Conservation (phyloP, 1,140 invertebrate species). For the Leptopilina clavipes region DNA sequence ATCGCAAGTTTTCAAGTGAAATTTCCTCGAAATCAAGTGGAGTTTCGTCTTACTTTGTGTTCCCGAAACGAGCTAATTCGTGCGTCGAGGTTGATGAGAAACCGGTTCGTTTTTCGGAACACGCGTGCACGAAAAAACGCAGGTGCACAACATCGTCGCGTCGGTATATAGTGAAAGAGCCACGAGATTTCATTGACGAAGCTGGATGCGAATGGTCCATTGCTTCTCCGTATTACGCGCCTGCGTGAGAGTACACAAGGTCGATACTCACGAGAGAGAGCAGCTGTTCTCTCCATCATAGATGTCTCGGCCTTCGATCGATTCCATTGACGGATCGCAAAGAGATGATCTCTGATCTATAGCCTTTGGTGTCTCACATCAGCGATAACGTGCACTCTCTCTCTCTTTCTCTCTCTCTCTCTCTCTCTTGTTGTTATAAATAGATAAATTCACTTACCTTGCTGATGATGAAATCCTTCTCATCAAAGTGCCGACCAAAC, state of each 20-base stretch:
- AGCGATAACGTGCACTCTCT: not conserved
- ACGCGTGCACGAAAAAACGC: slow-evolving; percentile 21
- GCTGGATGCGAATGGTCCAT: slow-evolving; percentile 30
- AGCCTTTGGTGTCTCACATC: slow-evolving; percentile 5
- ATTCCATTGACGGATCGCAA: slow-evolving; percentile 23
- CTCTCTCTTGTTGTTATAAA: not conserved
- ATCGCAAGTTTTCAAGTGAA: not conserved
- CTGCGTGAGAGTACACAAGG: slow-evolving; percentile 17
- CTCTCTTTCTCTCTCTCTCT: not conserved
- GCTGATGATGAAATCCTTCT: slow-evolving; percentile 95
- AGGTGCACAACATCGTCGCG: not conserved
- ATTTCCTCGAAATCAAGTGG: not conserved
- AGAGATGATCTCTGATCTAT: slow-evolving; percentile 24
- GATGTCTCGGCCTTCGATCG: slow-evolving; percentile 6
- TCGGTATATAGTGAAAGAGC: slow-evolving; percentile 11
- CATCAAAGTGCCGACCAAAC: slow-evolving; percentile 98
- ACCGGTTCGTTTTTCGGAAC: slow-evolving; percentile 32
- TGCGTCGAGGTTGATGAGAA: not conserved
- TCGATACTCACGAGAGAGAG: not conserved
- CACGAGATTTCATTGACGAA: slow-evolving; percentile 10
- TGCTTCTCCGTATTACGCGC: slow-evolving; percentile 3
- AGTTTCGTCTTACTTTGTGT: not conserved
- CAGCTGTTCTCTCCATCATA: slow-evolving; percentile 31
- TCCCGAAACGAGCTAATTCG: not conserved
- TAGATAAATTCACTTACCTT: slow-evolving; percentile 81